phyloP scores from a whole-genome alignment of 1,140 invertebrate genomes.

The Lineus longissimus region DNA sequence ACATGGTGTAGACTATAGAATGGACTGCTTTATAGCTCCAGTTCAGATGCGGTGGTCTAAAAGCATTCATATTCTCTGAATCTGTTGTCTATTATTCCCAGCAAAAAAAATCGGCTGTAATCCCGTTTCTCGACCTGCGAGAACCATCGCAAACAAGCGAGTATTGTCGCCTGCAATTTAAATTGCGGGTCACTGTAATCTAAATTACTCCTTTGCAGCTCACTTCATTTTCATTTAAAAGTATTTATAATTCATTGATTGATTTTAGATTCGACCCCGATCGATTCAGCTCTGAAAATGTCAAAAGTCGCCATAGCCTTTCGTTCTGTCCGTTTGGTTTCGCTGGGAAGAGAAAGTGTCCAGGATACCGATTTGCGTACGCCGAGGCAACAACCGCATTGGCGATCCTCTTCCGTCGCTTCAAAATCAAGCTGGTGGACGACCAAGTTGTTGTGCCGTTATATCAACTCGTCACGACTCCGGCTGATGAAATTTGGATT shows the following conservation, averaged over 20 bases:
- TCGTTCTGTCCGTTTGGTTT: slow-evolving; percentile 48
- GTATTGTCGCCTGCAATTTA: too few relatives aligned
- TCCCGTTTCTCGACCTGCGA: too few relatives aligned
- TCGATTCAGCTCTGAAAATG: slow-evolving; percentile 34
- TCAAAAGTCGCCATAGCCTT: slow-evolving; percentile 24
- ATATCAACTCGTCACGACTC: slow-evolving; percentile 41
- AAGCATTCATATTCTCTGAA: too few relatives aligned
- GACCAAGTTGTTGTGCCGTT: slow-evolving; percentile 38
- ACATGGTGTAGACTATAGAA: background rate
- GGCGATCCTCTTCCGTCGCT: slow-evolving; percentile 27
- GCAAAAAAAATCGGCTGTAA: too few relatives aligned
- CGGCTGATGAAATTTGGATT: slow-evolving; percentile 47
- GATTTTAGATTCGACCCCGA: slow-evolving; percentile 49
- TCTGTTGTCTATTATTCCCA: too few relatives aligned
- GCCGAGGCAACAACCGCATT: slow-evolving; percentile 28
- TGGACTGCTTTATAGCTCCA: background rate
- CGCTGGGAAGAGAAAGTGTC: slow-evolving; percentile 46
- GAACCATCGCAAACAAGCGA: too few relatives aligned
- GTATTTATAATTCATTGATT: background rate
- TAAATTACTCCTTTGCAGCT: too few relatives aligned
- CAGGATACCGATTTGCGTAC: slow-evolving; percentile 39
- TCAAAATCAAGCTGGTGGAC: slow-evolving; percentile 35
- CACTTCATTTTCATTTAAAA: background rate
- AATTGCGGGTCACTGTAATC: too few relatives aligned
- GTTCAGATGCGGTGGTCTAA: too few relatives aligned